Conservation (phyloP, 2,797 vertebrate species). For the Anabas testudineus region DNA sequence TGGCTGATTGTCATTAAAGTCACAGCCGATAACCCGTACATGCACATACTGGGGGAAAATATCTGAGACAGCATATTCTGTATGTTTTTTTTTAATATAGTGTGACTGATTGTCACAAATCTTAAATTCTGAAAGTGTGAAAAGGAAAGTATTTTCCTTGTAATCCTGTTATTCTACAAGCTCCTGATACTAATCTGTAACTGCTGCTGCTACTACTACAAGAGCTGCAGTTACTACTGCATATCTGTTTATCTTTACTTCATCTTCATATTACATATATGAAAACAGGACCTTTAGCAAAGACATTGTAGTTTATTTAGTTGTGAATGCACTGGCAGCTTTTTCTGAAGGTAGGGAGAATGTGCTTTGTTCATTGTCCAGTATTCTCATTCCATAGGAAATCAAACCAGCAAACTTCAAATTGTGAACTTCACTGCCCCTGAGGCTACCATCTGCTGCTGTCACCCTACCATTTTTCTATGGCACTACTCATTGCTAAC, state of each 20-base stretch:
- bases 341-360: constrained; percentile 25
- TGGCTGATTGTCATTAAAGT: constrained; percentile 45
- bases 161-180: too few species aligned
- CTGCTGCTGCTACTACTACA: too few species aligned
- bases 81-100: too few species aligned
- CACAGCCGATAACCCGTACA: constrained; percentile 49
- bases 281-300: neutral
- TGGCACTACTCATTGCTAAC: neutral
- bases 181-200: too few species aligned
- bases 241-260: too few species aligned
- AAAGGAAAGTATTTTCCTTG: too few species aligned
- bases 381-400: constrained; percentile 49
- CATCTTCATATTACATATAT: neutral
- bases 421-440: constrained; percentile 10
- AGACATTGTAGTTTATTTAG: neutral
- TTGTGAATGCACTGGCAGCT: neutral
- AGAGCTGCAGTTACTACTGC: too few species aligned
- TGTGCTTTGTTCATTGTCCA: constrained; percentile 19
- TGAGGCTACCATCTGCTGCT: constrained; percentile 48
- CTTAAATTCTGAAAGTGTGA: too few species aligned
- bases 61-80: constrained; percentile 1
- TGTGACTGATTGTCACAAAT: too few species aligned
- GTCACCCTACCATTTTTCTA: constrained; percentile 14
- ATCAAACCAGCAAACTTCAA: constrained; percentile 47
- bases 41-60: constrained; percentile 28